phyloP scores from a whole-genome alignment of 2,888 invertebrate genomes.

The Lepidonotus clava region DNA sequence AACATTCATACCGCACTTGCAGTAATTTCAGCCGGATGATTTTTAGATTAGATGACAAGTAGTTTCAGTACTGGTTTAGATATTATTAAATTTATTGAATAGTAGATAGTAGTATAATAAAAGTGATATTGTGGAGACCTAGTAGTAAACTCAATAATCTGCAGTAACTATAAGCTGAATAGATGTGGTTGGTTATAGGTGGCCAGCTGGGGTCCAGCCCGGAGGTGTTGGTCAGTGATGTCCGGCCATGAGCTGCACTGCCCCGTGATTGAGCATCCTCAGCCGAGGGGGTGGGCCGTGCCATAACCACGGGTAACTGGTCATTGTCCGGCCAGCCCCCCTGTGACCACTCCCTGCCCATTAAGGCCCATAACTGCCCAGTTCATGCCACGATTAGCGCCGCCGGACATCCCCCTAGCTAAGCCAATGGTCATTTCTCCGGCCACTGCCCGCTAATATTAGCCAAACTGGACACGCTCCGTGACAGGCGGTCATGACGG shows the following conservation, averaged over 20 bases:
- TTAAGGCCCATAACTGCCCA: slow-evolving; percentile 35
- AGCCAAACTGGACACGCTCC: slow-evolving; percentile 32
- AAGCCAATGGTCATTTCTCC: slow-evolving; percentile 43
- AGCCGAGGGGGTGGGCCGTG: background rate
- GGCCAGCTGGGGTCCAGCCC: too few species aligned
- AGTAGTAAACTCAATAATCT: too few species aligned
- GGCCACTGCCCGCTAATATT: slow-evolving; percentile 39
- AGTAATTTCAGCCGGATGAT: too few species aligned
- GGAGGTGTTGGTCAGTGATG: slow-evolving; percentile 4
- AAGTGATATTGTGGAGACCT: too few species aligned
- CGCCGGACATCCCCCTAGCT: slow-evolving; percentile 37
- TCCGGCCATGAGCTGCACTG: background rate
- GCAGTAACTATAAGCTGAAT: too few species aligned
- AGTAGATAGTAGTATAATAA: too few species aligned
- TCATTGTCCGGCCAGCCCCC: slow-evolving; percentile 27
- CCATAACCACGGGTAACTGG: slow-evolving; percentile 48
- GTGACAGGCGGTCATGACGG: slow-evolving; percentile 24
- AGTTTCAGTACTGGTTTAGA: too few species aligned
- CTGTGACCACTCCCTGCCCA: slow-evolving; percentile 39
- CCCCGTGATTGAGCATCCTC: slow-evolving; percentile 1
- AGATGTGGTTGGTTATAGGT: too few species aligned
- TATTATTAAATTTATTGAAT: too few species aligned
- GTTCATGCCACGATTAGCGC: slow-evolving; percentile 35
- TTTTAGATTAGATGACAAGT: too few species aligned
- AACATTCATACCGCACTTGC: too few species aligned